Base-by-base conservation (phyloP, 2,797 vertebrate species). In the Microctenopoma lineatum region DNA sequence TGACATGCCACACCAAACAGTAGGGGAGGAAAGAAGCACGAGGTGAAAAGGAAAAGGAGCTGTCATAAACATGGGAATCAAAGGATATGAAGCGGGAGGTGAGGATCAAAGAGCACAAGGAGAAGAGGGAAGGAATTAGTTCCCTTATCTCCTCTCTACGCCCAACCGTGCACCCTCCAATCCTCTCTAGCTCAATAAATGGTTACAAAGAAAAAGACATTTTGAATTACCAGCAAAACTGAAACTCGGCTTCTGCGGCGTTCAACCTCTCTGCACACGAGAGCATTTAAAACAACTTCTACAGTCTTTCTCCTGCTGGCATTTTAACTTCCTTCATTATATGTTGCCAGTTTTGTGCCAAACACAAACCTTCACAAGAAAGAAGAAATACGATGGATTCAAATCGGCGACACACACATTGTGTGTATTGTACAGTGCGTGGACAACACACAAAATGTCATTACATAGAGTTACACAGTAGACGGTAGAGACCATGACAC, bases 41-140 rank as follows among this genome's bases (percentile, higher is more conserved):
- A 70, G 54, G 67, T 66, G 78, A 66, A 58, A 70, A 70, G 65
- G 59, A 57, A 78, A 82, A 73, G 70, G 77, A 84, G 84, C 84
- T 85, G 88, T 89, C 91, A 89, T 86, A 89, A 91, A 90, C 91
- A 87, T 79, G 79, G 83, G 81, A 89, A 83, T 84, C 85, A 88
- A 71, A 82, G 64, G 73, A 82, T 83, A 80, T 70, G 84, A 90
- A 77, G 84, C 69, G 26, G 79, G 81, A 88, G 84, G 82, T 87
- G 81, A 77, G 81, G 87, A 89, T 90, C 88, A 89, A 86, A 90
- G 83, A 86, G 81, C 75, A 76, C 55, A 73, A 53, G 71, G 64
- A 83, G 77, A 78, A 79, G 78, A 86, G 77, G 79, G 81, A 74
- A 79, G 83, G 84, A 87, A 88, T 87, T 78, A 81, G 75, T 78